A percentile compares a stretch with the other conserved stretches of the same genome.
phyloP scores from a whole-genome alignment of 2,888 invertebrate species.

The Gastracanthus pulcherrimus region DNA sequence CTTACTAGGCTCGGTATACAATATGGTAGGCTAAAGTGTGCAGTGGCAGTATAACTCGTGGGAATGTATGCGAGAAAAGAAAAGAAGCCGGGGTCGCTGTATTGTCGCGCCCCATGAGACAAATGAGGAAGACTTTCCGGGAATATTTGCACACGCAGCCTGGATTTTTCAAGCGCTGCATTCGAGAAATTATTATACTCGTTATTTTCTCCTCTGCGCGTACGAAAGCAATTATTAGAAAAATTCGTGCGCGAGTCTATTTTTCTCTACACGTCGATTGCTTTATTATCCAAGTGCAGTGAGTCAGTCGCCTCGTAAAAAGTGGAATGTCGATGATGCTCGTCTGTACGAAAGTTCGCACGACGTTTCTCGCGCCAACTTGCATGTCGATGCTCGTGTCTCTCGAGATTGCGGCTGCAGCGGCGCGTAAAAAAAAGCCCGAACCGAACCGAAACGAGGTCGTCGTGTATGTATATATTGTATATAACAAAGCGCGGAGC shows the following conservation, averaged over 20 bases:
- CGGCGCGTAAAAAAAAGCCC: not conserved
- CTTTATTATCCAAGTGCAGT: not conserved
- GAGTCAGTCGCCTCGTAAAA: not conserved
- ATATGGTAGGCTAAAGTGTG: slow-evolving; percentile 4
- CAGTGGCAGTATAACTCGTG: slow-evolving; percentile 29
- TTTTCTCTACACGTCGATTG: too few relatives aligned
- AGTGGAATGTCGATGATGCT: slow-evolving; percentile 20
- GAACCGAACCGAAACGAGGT: slow-evolving; percentile 17
- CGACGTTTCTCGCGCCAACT: not conserved
- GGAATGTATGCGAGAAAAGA: slow-evolving; percentile 27
- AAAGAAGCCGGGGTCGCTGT: not conserved
- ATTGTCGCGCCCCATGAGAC: not conserved
- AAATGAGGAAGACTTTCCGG: slow-evolving; percentile 28
- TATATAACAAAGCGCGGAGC: slow-evolving; percentile 3
- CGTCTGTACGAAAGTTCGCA: not conserved
- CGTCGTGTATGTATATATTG: too few relatives aligned
- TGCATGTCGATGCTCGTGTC: slow-evolving; percentile 17
- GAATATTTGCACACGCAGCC: too few relatives aligned
- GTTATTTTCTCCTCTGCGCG: too few relatives aligned
- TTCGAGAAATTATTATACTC: too few relatives aligned
- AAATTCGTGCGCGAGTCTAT: too few relatives aligned
- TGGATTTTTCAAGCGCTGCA: too few relatives aligned
- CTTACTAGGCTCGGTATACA: not conserved
- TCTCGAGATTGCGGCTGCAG: not conserved
- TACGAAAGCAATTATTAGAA: too few relatives aligned